Conservation (phyloP, 2,113 vertebrate genomes). For the Xyrauchen texanus region DNA sequence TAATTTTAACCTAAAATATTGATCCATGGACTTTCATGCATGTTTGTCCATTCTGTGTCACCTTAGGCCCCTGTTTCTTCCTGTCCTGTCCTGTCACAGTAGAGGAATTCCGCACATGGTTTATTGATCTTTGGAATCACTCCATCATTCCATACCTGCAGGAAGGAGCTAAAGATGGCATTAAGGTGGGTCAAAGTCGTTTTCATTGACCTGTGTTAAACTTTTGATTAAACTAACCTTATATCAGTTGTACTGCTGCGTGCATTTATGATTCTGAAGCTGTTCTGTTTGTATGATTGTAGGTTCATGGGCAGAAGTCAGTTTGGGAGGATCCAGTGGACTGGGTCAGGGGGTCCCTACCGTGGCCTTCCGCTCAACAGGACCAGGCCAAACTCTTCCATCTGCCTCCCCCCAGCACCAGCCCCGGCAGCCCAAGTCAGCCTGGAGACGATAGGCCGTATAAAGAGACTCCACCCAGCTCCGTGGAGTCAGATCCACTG, state of each 20-base stretch:
- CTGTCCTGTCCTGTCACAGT: conserved; percentile 94
- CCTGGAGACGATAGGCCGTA: conserved; percentile 80
- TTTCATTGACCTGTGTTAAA: no score
- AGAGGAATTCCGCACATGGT: conserved; percentile 95
- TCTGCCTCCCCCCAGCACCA: conserved; percentile 86
- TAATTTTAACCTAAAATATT: no score
- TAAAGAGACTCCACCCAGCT: conserved; percentile 91
- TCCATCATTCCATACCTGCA: conserved; percentile 98
- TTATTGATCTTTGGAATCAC: conserved; percentile 98
- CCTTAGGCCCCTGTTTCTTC: conserved; percentile 94
- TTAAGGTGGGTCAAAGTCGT: conserved; percentile 71
- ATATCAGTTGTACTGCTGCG: no score
- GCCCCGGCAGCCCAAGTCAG: conserved; percentile 84
- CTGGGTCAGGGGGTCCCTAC: conserved; percentile 95
- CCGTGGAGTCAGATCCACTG: conserved; percentile 92
- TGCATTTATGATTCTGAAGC: no score
- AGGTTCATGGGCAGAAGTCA: conserved; percentile 95
- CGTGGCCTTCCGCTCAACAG: conserved; percentile 95
- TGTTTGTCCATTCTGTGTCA: background rate
- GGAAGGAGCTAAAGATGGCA: conserved; percentile 94
- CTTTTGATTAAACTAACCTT: no score
- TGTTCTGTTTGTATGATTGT: conserved; percentile 12
- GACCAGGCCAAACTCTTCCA: conserved; percentile 96
- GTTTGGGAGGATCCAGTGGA: conserved; percentile 98
- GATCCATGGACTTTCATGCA: no score